Percentiles rank a stretch among this genome's conserved stretches.
Evolutionary conservation across 2,797 vertebrate genomes (phyloP).

Genomic region (Scyliorhinus canicula): DNA sequence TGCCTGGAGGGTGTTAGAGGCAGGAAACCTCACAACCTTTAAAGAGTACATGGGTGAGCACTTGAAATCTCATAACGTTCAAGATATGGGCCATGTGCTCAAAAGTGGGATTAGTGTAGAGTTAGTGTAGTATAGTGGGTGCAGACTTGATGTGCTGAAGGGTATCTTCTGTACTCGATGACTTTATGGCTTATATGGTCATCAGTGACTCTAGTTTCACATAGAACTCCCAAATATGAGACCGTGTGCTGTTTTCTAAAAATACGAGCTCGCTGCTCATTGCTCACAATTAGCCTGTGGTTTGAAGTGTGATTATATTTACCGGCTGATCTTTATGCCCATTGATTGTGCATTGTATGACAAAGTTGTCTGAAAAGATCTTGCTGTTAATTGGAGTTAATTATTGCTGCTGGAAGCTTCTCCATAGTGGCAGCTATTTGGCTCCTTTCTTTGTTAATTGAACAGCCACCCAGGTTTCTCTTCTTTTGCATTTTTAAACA

Average conservation of each 20-base stretch:
- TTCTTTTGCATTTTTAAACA: not conserved
- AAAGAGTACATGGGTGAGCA: no score
- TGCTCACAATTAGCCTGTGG: not conserved
- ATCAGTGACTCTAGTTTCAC: not conserved
- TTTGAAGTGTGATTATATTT: not conserved
- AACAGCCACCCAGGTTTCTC: not conserved
- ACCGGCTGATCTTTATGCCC: not conserved
- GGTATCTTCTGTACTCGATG: no score
- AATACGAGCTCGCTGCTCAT: not conserved
- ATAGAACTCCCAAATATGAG: not conserved
- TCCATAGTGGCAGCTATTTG: not conserved
- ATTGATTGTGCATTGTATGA: no score
- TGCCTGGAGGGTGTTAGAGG: no score
- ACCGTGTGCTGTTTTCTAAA: not conserved
- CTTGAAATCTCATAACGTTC: no score
- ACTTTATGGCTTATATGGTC: no score
- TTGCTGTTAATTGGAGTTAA: not conserved
- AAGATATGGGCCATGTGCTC: no score
- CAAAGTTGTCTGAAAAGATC: not conserved
- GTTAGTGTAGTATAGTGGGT: no score
- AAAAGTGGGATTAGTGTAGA: no score
- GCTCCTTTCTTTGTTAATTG: not conserved
- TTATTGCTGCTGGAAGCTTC: not conserved
- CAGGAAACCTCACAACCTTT: no score
- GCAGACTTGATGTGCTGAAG: no score